Conservation (phyloP, 2,113 vertebrate species). For the Cynoglossus semilaevis region DNA sequence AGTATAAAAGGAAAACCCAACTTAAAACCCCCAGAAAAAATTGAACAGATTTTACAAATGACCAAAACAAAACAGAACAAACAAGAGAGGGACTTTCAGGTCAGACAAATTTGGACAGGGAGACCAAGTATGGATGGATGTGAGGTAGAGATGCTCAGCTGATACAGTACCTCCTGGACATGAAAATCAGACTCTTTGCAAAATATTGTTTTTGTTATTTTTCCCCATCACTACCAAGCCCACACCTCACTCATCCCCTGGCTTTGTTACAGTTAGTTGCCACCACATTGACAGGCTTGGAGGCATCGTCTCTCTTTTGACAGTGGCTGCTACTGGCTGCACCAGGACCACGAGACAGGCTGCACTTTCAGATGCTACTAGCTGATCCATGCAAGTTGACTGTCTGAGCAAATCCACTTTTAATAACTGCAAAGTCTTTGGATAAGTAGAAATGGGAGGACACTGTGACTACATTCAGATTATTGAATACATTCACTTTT, state of each 20-base stretch:
- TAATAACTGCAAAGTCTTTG: slow-evolving; percentile 58
- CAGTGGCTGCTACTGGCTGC: slow-evolving; percentile 59
- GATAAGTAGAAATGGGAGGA: slow-evolving; percentile 45
- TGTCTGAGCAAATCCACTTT: not conserved
- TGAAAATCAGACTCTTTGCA: slow-evolving; percentile 25
- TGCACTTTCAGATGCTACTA: not conserved
- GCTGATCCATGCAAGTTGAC: not conserved
- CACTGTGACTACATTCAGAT: slow-evolving; percentile 65
- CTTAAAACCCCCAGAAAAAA: slow-evolving; percentile 12
- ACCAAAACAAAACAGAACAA: not conserved
- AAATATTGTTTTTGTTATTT: not conserved
- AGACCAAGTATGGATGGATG: slow-evolving; percentile 64
- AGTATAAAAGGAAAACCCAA: slow-evolving; percentile 19
- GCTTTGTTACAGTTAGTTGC: slow-evolving; percentile 25
- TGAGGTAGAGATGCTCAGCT: slow-evolving; percentile 78
- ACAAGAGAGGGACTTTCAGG: slow-evolving; percentile 14
- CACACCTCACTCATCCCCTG: slow-evolving; percentile 33
- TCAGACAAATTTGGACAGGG: slow-evolving; percentile 28
- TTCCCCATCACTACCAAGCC: slow-evolving; percentile 27
- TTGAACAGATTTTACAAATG: slow-evolving; percentile 14
- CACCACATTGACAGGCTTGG: slow-evolving; percentile 41
- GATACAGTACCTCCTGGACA: slow-evolving; percentile 61
- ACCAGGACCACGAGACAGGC: slow-evolving; percentile 14
- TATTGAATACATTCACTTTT: slow-evolving; percentile 61
- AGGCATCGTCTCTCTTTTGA: slow-evolving; percentile 45